Conservation (phyloP, 2,797 vertebrate species). For the Staurois parvus region DNA sequence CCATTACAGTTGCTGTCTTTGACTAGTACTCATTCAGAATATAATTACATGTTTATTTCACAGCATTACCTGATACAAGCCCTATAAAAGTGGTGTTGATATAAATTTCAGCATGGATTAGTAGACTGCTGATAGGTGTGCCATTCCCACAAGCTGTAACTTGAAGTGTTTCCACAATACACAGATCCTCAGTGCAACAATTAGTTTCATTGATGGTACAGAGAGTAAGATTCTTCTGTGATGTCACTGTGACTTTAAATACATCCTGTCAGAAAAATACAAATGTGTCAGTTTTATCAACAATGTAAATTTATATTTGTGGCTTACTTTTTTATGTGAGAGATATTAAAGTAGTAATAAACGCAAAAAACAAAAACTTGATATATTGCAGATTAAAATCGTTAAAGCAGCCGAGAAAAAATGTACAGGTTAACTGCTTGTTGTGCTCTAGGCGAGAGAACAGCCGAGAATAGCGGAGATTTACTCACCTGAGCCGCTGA, state of each 20-base stretch:
- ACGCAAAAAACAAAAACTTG: too few species aligned
- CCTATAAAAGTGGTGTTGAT: slow-evolving; percentile 74
- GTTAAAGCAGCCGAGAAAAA: too few species aligned
- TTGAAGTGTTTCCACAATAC: slow-evolving; percentile 82
- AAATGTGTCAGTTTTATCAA: background rate
- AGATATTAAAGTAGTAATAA: too few species aligned
- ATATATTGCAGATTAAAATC: too few species aligned
- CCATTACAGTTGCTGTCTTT: too few species aligned
- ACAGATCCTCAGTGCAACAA: slow-evolving; percentile 79
- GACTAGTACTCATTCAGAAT: too few species aligned
- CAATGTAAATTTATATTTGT: background rate
- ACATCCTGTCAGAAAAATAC: slow-evolving; percentile 63
- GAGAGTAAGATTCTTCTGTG: slow-evolving; percentile 73
- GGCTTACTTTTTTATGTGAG: too few species aligned
- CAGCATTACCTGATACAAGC: slow-evolving; percentile 76
- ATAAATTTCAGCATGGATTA: slow-evolving; percentile 87
- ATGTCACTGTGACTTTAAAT: slow-evolving; percentile 74
- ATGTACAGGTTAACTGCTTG: too few species aligned
- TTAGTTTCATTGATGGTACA: slow-evolving; percentile 77
- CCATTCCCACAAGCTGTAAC: slow-evolving; percentile 81
- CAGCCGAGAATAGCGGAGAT: too few species aligned
- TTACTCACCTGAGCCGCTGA: too few species aligned
- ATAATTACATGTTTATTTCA: background rate
- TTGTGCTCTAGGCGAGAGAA: too few species aligned
- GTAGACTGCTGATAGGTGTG: slow-evolving; percentile 75